These are phyloP conservation scores for Drosophila triauraria DNA, from an alignment of 1,140 invertebrate genomes.

Conservation along the genomic window DNA sequence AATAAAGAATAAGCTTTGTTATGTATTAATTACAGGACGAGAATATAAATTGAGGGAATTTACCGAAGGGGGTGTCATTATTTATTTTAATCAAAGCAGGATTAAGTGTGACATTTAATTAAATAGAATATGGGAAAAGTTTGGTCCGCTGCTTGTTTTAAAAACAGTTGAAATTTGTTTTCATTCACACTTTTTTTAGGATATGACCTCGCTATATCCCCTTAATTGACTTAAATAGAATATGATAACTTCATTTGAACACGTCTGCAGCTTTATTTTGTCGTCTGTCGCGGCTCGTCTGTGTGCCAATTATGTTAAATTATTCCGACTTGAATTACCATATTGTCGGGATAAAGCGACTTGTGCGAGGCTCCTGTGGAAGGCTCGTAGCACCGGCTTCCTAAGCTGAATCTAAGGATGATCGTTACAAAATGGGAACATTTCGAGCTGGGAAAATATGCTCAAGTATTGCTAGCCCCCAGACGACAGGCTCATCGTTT, in stretches of 20 bases:
- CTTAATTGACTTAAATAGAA: conserved; percentile 12
- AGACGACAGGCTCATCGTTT: conserved; percentile 18
- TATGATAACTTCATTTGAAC: conserved; percentile 26
- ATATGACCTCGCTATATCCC: background rate
- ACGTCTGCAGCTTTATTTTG: conserved; percentile 5
- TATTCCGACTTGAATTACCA: conserved; percentile 70
- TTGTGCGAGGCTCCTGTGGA: conserved; percentile 15
- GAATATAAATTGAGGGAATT: background rate
- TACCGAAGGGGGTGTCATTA: too few relatives aligned
- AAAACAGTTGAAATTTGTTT: background rate
- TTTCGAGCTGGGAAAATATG: conserved; percentile 34
- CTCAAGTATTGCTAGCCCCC: conserved; percentile 18
- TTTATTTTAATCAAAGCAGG: background rate
- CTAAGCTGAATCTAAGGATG: conserved; percentile 20
- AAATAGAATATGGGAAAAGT: too few relatives aligned
- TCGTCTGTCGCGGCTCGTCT: conserved; percentile 18
- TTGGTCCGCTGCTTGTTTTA: too few relatives aligned
- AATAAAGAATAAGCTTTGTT: background rate
- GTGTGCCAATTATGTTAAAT: conserved; percentile 74
- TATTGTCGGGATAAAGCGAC: conserved; percentile 66
- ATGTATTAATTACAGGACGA: background rate
- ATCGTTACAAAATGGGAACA: conserved; percentile 34
- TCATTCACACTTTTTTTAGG: background rate
- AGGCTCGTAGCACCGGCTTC: conserved; percentile 11
- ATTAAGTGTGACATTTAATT: background rate